Evolutionary conservation across 2,797 vertebrate genomes (phyloP).

Genomic region (Sebastes iracundus): DNA sequence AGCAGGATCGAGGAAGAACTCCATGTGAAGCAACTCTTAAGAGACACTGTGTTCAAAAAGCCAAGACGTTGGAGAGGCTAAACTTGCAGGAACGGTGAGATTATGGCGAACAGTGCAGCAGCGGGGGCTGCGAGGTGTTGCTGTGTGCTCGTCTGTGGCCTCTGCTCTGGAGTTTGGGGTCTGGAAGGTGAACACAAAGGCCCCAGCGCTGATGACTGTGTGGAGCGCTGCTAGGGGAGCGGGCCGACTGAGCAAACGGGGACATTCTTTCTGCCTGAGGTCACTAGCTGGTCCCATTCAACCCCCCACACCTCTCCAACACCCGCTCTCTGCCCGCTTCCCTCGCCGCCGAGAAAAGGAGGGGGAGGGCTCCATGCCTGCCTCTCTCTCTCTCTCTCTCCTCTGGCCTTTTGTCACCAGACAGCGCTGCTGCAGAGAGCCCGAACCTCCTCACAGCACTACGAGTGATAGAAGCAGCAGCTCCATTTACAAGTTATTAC

Average conservation of each 20-base stretch:
- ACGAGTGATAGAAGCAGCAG: slow-evolving; percentile 13
- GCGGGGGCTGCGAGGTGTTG: slow-evolving; percentile 63
- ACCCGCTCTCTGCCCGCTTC: slow-evolving; percentile 66
- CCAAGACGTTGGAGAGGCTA: slow-evolving; percentile 18
- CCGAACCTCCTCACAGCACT: slow-evolving; percentile 34
- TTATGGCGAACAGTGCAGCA: slow-evolving; percentile 46
- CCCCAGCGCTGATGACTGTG: slow-evolving; percentile 75
- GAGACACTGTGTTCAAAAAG: slow-evolving; percentile 34
- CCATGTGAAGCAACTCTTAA: slow-evolving; percentile 22
- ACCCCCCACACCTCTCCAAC: slow-evolving; percentile 82
- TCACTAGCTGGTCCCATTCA: slow-evolving; percentile 95
- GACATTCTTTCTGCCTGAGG: slow-evolving; percentile 95
- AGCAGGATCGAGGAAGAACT: slow-evolving; percentile 43
- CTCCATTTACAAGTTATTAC: neutral
- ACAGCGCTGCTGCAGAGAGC: slow-evolving; percentile 52
- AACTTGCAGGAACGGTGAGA: slow-evolving; percentile 52
- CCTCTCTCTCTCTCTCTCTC: slow-evolving; percentile 57
- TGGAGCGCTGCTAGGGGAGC: slow-evolving; percentile 77
- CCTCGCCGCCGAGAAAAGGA: slow-evolving; percentile 65
- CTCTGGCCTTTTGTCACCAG: slow-evolving; percentile 83
- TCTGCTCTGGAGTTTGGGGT: slow-evolving; percentile 74
- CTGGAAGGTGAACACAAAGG: slow-evolving; percentile 79
- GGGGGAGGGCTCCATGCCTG: slow-evolving; percentile 78
- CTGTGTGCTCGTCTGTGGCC: slow-evolving; percentile 73
- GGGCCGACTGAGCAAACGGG: slow-evolving; percentile 91